These are phyloP conservation scores for Astur gentilis DNA, from an alignment of 2,113 vertebrate species.

Conservation along the genomic window DNA sequence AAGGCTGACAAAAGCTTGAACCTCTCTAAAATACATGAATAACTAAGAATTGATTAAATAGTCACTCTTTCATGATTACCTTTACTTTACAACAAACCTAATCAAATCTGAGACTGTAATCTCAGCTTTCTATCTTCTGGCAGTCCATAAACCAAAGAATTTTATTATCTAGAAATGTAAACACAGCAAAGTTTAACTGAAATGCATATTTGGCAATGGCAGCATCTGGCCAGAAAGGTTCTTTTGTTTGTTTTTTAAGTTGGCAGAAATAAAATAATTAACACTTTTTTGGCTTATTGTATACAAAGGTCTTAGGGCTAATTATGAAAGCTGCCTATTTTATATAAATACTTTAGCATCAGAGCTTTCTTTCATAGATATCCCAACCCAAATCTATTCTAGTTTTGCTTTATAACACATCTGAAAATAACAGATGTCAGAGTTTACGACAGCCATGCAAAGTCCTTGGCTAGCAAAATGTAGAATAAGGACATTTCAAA, in stretches of 20 bases:
- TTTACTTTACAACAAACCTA: background rate
- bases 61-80: background rate
- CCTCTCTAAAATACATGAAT: background rate
- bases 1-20: background rate
- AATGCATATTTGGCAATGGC: background rate
- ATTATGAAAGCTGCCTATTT: background rate
- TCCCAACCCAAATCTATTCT: background rate
- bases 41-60: background rate
- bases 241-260: background rate
- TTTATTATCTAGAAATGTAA: slow-evolving; percentile 46
- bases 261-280: background rate
- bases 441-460: background rate
- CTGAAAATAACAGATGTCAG: background rate
- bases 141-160: slow-evolving; percentile 37
- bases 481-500: background rate
- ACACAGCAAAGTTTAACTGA: slow-evolving; percentile 18
- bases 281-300: background rate
- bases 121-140: slow-evolving; percentile 2
- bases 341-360: background rate
- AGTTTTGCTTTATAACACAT: background rate
- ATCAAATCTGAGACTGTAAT: slow-evolving; percentile 10
- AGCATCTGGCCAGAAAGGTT: background rate
- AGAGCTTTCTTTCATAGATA: background rate
- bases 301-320: background rate
- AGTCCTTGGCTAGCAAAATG: background rate